A percentile compares a stretch with the other conserved stretches of the same genome.
Evolutionary conservation across 2,888 invertebrate genomes (phyloP).

Genomic region (Mesorhabditis belari): DNA sequence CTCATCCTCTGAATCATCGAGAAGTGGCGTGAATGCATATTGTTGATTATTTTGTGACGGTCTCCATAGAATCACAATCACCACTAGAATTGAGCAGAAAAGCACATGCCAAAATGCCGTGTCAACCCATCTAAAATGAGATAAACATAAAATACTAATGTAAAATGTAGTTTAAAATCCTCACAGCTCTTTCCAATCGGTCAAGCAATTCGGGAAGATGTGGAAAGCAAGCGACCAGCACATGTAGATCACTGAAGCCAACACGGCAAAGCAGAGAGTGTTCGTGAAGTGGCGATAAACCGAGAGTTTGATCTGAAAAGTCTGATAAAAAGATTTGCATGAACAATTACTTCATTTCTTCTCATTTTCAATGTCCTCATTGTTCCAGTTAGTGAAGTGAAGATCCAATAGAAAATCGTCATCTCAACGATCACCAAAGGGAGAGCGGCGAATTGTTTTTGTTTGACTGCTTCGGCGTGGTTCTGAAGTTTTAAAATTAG

Average conservation of each 20-base stretch:
- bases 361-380: slow-evolving; percentile 78
- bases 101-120: slow-evolving; percentile 91
- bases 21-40: slow-evolving; percentile 80
- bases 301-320: slow-evolving; percentile 64
- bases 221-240: slow-evolving; percentile 80
- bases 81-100: slow-evolving; percentile 77
- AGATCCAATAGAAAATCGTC: slow-evolving; percentile 71
- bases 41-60: slow-evolving; percentile 89
- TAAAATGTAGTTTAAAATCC: slow-evolving; percentile 5
- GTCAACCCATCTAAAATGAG: slow-evolving; percentile 70
- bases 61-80: slow-evolving; percentile 89
- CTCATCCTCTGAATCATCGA: slow-evolving; percentile 73
- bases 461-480: slow-evolving; percentile 60
- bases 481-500: too few relatives aligned
- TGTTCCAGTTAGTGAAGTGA: slow-evolving; percentile 71
- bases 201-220: slow-evolving; percentile 68
- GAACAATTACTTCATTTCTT: slow-evolving; percentile 71
- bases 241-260: slow-evolving; percentile 83
- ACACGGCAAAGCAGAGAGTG: slow-evolving; percentile 79
- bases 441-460: slow-evolving; percentile 71
- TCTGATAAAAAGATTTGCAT: not conserved
- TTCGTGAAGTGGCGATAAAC: slow-evolving; percentile 89
- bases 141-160: not conserved
- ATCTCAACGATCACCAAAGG: slow-evolving; percentile 76
- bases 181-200: slow-evolving; percentile 76